Evolutionary conservation across 1,140 invertebrate species (phyloP), one percentile per base, ranked within the genome.

Genomic region (Potamilus streckersoni): DNA sequence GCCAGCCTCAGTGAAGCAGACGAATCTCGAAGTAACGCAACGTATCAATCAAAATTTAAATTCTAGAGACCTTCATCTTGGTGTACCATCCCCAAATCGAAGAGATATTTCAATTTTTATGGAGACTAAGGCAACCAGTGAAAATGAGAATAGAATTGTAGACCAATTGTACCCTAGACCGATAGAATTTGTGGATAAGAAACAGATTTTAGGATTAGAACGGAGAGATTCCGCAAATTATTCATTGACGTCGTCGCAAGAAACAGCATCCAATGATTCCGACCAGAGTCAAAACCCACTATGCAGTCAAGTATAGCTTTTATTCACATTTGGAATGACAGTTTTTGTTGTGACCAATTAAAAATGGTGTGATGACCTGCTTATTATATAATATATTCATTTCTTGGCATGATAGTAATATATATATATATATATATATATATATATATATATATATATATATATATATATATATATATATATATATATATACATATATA

Each of bases 161-260:
- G 67, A 73, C 59, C 64, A 57, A 49, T 57, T 76, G 17, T 65
- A 58, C 71, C 79, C 66, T 8, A 62, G 71, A 68, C 31, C 58
- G 58, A 69, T 74, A 38, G 71, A 72, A 57, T 70, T 65, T 71
- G 63, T 80, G 27, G 71, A 78, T 49, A 68, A 63, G 60, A 78
- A 74, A 57, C 65, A 74, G 59, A 63, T 73, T 16, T 74, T 71
- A 15, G 59, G 64, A 64, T 57, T 86, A 55, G 80, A 77, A 15
- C 70, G 83, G 64, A 59, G 84, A 63, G 83, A 86, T 78, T 86
- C 84, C 61, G 84, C 84, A 58, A 86, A 86, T 70, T 86, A 82
- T 74, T 86, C 83, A 19, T 68, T 86, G 69, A 83, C 84, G 60
- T 86, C 84, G 67, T 85, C 82, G 57, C 84, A 85, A 62, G 84